Evolutionary conservation across 1,140 invertebrate genomes (phyloP).

Genomic region (Saccostrea glomerata): DNA sequence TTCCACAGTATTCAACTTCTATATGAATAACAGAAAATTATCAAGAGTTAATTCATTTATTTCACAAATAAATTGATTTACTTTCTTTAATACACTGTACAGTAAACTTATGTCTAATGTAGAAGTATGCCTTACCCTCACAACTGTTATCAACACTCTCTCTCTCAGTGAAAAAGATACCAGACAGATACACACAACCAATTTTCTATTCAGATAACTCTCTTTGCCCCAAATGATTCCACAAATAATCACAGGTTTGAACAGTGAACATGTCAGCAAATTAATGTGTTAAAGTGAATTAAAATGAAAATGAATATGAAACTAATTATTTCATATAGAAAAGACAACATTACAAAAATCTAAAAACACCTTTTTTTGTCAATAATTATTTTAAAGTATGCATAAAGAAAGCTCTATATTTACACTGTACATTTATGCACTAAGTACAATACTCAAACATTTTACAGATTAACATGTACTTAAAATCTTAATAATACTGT

Average conservation of each 20-base stretch:
- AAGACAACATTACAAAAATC: too few species aligned
- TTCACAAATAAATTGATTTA: conserved; percentile 4
- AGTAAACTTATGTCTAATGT: neutral
- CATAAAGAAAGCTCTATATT: too few species aligned
- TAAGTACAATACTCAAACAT: too few species aligned
- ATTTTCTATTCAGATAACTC: neutral
- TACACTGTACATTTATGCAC: too few species aligned
- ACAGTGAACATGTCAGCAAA: neutral
- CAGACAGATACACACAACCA: conserved; percentile 10
- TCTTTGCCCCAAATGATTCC: neutral
- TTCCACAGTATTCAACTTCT: neutral
- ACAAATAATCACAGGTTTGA: neutral
- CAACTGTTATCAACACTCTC: neutral
- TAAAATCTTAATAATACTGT: too few species aligned
- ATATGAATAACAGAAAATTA: neutral
- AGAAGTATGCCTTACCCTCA: neutral
- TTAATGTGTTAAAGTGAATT: too few species aligned
- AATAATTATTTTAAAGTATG: too few species aligned
- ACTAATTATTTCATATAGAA: too few species aligned
- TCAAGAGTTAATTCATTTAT: neutral
- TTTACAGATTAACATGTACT: too few species aligned
- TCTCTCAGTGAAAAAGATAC: neutral
- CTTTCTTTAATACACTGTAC: neutral
- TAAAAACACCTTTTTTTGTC: too few species aligned
- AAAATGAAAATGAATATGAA: too few species aligned